Conservation (phyloP, 2,888 invertebrate genomes). For the Metacarcinus magister region DNA sequence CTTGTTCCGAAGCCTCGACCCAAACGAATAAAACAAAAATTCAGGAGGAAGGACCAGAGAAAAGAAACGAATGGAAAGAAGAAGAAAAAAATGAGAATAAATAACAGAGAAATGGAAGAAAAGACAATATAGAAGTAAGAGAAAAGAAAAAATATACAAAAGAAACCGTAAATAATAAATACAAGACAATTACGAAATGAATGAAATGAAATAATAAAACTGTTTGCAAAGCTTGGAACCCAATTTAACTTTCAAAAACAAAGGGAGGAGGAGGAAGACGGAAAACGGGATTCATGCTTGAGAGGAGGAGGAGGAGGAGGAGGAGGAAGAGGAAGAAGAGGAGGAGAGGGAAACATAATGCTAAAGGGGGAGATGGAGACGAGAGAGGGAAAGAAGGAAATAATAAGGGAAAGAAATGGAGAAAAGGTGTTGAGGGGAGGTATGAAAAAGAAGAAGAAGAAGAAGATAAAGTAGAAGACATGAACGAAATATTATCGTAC, state of each 20-base stretch:
- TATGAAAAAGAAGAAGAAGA: too few species aligned
- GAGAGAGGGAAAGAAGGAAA: too few species aligned
- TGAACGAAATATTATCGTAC: too few species aligned
- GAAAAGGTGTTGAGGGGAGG: too few species aligned
- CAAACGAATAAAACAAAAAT: not conserved
- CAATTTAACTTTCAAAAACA: conserved; percentile 13
- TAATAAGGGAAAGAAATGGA: too few species aligned
- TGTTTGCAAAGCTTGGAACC: not conserved
- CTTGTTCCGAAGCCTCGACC: not conserved
- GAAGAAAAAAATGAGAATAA: too few species aligned
- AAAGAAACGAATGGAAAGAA: too few species aligned
- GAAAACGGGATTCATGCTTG: not conserved
- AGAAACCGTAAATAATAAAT: not conserved
- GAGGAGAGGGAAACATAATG: not conserved
- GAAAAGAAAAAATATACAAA: not conserved
- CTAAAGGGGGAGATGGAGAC: too few species aligned
- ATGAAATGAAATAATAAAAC: not conserved
- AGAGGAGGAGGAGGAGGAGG: not conserved
- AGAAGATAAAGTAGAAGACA: too few species aligned
- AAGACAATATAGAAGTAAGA: too few species aligned
- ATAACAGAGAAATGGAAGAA: too few species aligned
- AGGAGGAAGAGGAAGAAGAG: not conserved
- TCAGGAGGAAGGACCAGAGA: too few species aligned
- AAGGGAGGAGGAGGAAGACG: not conserved
- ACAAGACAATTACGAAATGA: not conserved